Base-by-base conservation (phyloP, 1,140 invertebrate genomes). In the Nylanderia fulva region DNA sequence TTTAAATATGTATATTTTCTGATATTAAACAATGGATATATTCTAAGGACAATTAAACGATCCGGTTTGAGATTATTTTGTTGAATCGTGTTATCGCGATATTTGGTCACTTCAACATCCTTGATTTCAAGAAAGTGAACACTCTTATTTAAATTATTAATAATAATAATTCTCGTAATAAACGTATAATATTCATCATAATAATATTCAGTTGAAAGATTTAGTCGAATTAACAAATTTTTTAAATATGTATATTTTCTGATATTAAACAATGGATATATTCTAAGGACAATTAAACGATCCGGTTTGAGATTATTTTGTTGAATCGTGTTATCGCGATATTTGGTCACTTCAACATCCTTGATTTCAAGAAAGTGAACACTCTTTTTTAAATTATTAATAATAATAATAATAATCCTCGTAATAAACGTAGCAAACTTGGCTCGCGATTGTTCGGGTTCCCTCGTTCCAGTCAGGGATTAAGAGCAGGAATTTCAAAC, bases 401-500 rank as follows among this genome's bases (percentile, higher is more conserved):
- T 45, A 64, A 36, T 64, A 15, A 36, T 52, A 5, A n/a, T 15
- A n/a, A n/a, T n/a, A n/a, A n/a, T n/a, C n/a, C 4, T 11, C 13
- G 29, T 58, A 15, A 15, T 61, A 27, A 29, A 61, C 27, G 24
- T 27, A 1, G n/a, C 9, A 24, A 9, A 36, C 36, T 66, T 21
- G 36, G 33, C 52, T 79, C 15, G n/a, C 24, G 5, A 39, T 21
- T 68, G 42, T 27, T 61, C 8, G 13, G 36, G 7, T 36, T 68
- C 6, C 21, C 45, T 63, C 64, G 42, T 36, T 68, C 11, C 42
- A 36, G 21, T 66, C 15, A 29, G 36, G 8, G 66, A 72, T 80
- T 58, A 82, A 71, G 52, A 72, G 66, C 66, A 71, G 45, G 45
- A 48, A 60, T 71, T 58, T 72, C 52, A 29, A 58, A 72, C 36